A percentile compares a stretch with the other conserved stretches of the same genome.
phyloP scores from a whole-genome alignment of 1,140 invertebrate genomes.

The Saccostrea glomerata region DNA sequence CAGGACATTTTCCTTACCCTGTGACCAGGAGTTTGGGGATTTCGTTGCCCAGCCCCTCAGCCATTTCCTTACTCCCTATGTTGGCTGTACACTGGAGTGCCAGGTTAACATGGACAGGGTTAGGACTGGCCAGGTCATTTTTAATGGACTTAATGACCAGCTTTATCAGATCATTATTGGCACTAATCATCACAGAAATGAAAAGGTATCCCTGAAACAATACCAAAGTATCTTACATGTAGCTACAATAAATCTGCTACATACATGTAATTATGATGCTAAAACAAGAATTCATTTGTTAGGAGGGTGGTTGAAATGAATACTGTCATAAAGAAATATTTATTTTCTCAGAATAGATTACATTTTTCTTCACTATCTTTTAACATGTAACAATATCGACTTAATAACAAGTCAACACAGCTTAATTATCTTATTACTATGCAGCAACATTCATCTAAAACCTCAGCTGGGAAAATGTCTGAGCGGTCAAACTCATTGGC shows the following conservation, averaged over 20 bases:
- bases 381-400: no score
- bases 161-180: conserved; percentile 99
- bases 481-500: no score
- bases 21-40: conserved; percentile 99
- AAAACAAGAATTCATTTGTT: no score
- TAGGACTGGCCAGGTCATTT: conserved; percentile 97
- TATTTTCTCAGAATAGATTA: no score
- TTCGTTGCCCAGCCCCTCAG: conserved; percentile 98
- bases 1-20: conserved; percentile 83
- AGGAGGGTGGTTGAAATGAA: no score
- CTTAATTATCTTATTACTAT: no score
- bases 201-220: conserved; percentile 96
- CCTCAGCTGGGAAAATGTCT: no score
- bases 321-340: no score
- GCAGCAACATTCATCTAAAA: no score
- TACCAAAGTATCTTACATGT: neutral
- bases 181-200: conserved; percentile 99
- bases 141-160: conserved; percentile 99
- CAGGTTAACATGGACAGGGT: conserved; percentile 99
- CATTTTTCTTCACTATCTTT: no score
- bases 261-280: no score
- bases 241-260: neutral
- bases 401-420: no score
- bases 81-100: conserved; percentile 99
- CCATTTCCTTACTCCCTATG: conserved; percentile 99